Evolutionary conservation across 2,797 vertebrate genomes (phyloP).

Genomic region (Lagodon rhomboides): DNA sequence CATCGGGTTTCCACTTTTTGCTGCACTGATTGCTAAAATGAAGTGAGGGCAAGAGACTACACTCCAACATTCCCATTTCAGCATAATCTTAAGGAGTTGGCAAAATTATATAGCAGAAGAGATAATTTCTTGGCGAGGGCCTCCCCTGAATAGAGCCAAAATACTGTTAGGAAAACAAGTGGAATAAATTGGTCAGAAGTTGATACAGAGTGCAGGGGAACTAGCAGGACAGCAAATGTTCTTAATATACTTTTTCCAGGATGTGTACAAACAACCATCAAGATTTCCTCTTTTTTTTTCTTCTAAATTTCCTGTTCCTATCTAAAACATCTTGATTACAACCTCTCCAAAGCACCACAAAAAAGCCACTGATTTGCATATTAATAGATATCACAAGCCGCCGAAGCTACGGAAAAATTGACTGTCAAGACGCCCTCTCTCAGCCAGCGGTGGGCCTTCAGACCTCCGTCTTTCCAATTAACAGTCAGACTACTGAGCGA

Average conservation of each 20-base stretch:
- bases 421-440: background rate
- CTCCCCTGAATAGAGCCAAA: background rate
- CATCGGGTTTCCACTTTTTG: background rate
- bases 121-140: background rate
- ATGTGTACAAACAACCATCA: background rate
- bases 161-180: slow-evolving; percentile 4
- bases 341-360: slow-evolving; percentile 9
- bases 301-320: background rate
- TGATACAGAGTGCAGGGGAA: background rate
- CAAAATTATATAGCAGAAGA: background rate
- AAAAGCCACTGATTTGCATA: slow-evolving; percentile 29
- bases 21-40: background rate
- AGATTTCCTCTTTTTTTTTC: background rate
- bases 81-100: background rate
- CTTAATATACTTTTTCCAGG: background rate
- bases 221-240: slow-evolving; percentile 2
- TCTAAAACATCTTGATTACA: slow-evolving; percentile 14
- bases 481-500: slow-evolving; percentile 46
- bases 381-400: slow-evolving; percentile 28
- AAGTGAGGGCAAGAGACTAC: background rate
- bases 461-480: slow-evolving; percentile 50
- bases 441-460: background rate
- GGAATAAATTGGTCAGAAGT: background rate
- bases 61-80: background rate
- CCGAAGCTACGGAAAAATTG: slow-evolving; percentile 6